phyloP scores from a whole-genome alignment of 2,113 vertebrate genomes.

The Cisticola juncidis region DNA sequence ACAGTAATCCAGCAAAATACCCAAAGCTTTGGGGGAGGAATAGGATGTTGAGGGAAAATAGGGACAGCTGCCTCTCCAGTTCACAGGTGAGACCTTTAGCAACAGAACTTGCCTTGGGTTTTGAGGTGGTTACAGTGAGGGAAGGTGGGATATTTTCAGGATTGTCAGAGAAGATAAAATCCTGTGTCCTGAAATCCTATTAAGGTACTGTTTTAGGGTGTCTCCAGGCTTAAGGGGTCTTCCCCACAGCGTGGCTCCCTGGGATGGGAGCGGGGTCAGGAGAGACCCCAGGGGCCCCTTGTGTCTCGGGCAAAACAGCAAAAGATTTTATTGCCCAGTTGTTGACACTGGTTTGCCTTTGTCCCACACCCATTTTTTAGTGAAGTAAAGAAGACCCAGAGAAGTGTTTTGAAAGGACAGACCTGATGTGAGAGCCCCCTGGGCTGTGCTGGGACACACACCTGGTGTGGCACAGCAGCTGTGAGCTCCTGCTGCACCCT shows the following conservation, averaged over 20 bases:
- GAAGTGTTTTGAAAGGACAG: background rate
- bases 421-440: background rate
- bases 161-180: background rate
- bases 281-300: accelerated
- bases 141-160: background rate
- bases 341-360: background rate
- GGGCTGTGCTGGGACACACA: no score
- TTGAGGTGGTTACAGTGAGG: background rate
- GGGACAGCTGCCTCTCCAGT: background rate
- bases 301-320: background rate
- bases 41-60: background rate
- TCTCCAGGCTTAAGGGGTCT: background rate
- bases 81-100: background rate
- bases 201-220: background rate
- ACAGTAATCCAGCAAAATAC: background rate
- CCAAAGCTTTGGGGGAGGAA: background rate
- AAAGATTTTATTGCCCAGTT: background rate
- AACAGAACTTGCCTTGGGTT: background rate
- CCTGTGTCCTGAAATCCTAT: background rate
- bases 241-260: accelerated
- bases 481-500: background rate
- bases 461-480: background rate
- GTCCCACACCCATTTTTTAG: accelerated
- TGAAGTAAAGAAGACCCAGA: background rate
- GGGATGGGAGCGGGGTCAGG: background rate